Percentiles rank a stretch among this genome's conserved stretches.
Evolutionary conservation across 2,797 vertebrate genomes (phyloP).

Genomic region (Glossophaga mutica): DNA sequence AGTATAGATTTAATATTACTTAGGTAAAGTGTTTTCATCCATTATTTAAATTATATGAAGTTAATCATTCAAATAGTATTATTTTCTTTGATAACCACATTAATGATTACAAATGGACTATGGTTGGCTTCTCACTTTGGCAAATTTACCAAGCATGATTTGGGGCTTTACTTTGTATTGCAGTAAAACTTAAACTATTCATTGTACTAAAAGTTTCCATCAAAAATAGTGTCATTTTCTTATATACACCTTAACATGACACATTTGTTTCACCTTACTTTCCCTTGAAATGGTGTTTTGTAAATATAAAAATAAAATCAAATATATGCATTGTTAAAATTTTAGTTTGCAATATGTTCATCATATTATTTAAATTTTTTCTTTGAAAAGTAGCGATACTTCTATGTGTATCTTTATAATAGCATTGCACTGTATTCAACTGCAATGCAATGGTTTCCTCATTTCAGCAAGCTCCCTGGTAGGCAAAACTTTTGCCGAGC

Average conservation of each 20-base stretch:
- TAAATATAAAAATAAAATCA: neutral
- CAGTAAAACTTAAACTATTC: neutral
- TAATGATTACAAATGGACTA: neutral
- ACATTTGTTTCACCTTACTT: neutral
- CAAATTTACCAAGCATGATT: neutral
- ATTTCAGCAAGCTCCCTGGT: neutral
- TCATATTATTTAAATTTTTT: neutral
- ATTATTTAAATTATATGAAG: neutral
- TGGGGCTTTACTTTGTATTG: neutral
- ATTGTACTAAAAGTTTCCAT: neutral
- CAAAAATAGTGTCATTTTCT: neutral
- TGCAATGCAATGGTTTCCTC: neutral
- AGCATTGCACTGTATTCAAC: neutral
- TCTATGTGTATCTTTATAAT: neutral
- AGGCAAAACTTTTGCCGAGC: neutral
- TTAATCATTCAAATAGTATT: neutral
- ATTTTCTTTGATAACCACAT: neutral
- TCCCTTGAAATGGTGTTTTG: neutral
- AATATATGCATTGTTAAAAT: neutral
- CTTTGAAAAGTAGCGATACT: neutral
- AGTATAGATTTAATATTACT: neutral
- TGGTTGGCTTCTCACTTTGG: neutral
- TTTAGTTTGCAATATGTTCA: neutral
- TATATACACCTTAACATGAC: neutral
- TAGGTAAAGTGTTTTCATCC: neutral